These are phyloP conservation scores for Conomelus anceps DNA, from an alignment of 2,888 invertebrate species.

Conservation along the genomic window DNA sequence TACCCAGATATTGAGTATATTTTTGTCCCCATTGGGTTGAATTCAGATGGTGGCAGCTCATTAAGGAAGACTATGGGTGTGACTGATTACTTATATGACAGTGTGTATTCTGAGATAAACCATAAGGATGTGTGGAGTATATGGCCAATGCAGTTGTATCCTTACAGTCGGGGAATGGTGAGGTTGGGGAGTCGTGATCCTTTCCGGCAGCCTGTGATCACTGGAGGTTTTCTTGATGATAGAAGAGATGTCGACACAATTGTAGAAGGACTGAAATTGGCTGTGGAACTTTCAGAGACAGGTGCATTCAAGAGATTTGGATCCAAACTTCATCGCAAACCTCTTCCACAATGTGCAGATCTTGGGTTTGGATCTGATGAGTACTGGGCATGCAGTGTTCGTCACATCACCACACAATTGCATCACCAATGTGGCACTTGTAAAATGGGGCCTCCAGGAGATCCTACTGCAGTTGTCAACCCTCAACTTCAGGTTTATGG, in stretches of 20 bases:
- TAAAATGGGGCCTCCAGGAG: slow-evolving; percentile 54
- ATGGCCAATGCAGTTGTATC: slow-evolving; percentile 35
- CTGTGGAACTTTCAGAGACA: slow-evolving; percentile 35
- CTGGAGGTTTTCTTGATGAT: slow-evolving; percentile 31
- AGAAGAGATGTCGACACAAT: slow-evolving; percentile 30
- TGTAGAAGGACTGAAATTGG: slow-evolving; percentile 34
- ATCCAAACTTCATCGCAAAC: slow-evolving; percentile 45
- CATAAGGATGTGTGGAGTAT: slow-evolving; percentile 36
- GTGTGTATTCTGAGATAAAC: slow-evolving; percentile 35
- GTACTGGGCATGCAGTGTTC: slow-evolving; percentile 54
- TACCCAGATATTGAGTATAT: slow-evolving; percentile 37
- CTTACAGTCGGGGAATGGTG: slow-evolving; percentile 34
- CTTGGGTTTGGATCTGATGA: slow-evolving; percentile 29
- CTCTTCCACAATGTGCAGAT: slow-evolving; percentile 50
- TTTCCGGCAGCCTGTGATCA: slow-evolving; percentile 30
- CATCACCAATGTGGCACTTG: slow-evolving; percentile 65
- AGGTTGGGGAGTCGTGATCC: slow-evolving; percentile 31
- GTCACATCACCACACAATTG: slow-evolving; percentile 48
- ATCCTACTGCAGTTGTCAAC: slow-evolving; percentile 48
- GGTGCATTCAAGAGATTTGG: slow-evolving; percentile 34
- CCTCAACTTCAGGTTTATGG: slow-evolving; percentile 48
- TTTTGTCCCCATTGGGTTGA: slow-evolving; percentile 33
- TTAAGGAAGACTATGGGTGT: slow-evolving; percentile 34
- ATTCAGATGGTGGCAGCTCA: slow-evolving; percentile 33
- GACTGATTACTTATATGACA: slow-evolving; percentile 37